Base-by-base conservation (phyloP, 2,888 invertebrate species). In the Drosophila macrospina region DNA sequence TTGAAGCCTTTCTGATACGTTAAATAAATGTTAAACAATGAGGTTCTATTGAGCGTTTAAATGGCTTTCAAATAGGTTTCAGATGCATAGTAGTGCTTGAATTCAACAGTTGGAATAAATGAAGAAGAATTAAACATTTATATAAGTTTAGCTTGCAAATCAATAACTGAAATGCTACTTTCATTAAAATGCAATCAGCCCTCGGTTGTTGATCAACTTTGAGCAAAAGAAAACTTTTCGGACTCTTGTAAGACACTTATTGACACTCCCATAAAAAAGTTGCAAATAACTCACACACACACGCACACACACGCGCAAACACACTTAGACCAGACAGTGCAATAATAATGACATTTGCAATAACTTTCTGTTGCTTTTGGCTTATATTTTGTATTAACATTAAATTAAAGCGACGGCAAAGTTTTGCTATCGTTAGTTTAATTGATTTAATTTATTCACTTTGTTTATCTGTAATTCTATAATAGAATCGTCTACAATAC, bases 401-500 rank as follows among this genome's bases (percentile, higher is more conserved):
- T 50, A 37, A 62, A 47, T 60, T n/a, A 44, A 66, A 62, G 6
- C 36, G 64, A 55, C 50, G 37, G 41, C 42, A 47, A 76, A 71
- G 45, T 61, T 74, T 48, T 39, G 26, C 11, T 15, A 34, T 45
- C 26, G 5, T 26, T 32, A 30, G 20, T 32, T 47, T 34, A 51
- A 56, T 56, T 10, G 44, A 61, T 32, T 47, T 34, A 51, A 56
- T 56, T 10, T 51, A 61, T 36, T 24, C 45, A 48, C 50, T 36
- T 57, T 62, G 39, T 42, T 54, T 34, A 62, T 65, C 48, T 55
- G 20, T 36, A 1, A 36, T 55, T 55, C 5, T 13, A 4, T 13
- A 42, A 44, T 90, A 96, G 96, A 91, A 93, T 93, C 75, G 94
- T 97, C 62, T 95, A 97, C 92, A 94, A 95, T 74, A 94, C 95